These are phyloP conservation scores for Babylonia areolata DNA, from an alignment of 1,140 invertebrate genomes.

Conservation along the genomic window DNA sequence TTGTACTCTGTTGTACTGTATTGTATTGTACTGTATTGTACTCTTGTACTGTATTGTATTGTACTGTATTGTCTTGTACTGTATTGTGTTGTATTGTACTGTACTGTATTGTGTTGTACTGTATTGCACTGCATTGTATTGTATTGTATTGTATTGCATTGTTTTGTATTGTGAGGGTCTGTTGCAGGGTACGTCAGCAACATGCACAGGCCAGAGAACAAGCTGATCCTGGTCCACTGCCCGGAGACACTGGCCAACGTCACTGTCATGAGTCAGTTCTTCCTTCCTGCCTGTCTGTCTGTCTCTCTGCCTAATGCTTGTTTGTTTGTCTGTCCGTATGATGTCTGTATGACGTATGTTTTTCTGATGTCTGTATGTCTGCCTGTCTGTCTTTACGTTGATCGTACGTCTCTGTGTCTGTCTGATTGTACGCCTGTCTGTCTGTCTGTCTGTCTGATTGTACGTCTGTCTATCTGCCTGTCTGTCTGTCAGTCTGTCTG, in stretches of 20 bases:
- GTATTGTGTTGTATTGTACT: neutral
- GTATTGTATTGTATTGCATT: neutral
- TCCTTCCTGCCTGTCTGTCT: neutral
- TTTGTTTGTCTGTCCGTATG: neutral
- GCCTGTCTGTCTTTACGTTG: no score
- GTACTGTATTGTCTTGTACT: no score
- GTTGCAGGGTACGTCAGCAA: conserved; percentile 61
- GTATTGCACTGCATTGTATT: neutral
- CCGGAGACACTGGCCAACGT: conserved; percentile 64
- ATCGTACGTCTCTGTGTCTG: neutral
- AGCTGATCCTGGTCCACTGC: conserved; percentile 54
- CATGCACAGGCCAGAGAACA: conserved; percentile 59
- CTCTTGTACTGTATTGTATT: no score
- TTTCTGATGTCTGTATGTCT: no score
- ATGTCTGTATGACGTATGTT: neutral
- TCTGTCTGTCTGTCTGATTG: neutral
- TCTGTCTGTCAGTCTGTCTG: neutral
- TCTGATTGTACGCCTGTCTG: neutral
- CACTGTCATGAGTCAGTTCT: conserved; percentile 65
- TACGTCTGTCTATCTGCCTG: conserved; percentile 6
- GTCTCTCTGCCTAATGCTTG: neutral
- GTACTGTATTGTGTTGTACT: neutral
- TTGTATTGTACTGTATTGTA: no score
- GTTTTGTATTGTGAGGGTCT: neutral
- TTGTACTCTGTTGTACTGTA: no score